phyloP scores from a whole-genome alignment of 2,888 invertebrate species.

The Plagiodera versicolora region DNA sequence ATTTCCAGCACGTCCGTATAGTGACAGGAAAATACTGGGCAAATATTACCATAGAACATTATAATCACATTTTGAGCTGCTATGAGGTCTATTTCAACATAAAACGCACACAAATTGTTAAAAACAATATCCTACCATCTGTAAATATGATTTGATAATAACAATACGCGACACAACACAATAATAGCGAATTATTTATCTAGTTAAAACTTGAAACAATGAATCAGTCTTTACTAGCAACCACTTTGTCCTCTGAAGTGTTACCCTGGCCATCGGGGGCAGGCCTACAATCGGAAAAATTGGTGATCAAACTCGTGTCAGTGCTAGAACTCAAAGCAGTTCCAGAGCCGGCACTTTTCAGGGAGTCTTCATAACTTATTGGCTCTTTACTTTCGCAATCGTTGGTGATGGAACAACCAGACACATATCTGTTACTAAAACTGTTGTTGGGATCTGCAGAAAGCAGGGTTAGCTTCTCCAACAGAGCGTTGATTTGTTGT shows the following conservation, averaged over 20 bases:
- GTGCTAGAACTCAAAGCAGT: constrained; percentile 19
- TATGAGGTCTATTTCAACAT: constrained; percentile 18
- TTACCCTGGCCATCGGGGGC: constrained; percentile 38
- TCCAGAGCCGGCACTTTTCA: constrained; percentile 12
- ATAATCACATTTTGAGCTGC: constrained; percentile 7
- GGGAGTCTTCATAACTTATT: constrained; percentile 28
- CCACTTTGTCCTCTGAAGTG: constrained; percentile 23
- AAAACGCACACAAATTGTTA: not conserved
- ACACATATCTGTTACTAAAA: constrained; percentile 47
- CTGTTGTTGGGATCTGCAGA: constrained; percentile 32
- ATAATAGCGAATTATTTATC: not conserved
- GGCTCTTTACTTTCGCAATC: constrained; percentile 21
- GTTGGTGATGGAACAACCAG: constrained; percentile 48
- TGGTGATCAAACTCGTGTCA: constrained; percentile 36
- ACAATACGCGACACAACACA: not conserved
- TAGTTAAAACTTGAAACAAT: not conserved
- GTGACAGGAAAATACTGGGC: constrained; percentile 20
- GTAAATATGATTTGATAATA: not conserved
- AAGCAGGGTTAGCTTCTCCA: constrained; percentile 48
- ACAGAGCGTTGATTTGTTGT: constrained; percentile 48
- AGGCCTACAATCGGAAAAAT: constrained; percentile 35
- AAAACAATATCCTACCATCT: constrained; percentile 3
- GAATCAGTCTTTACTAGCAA: not conserved
- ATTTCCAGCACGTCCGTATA: not conserved
- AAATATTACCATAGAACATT: not conserved